Base-by-base conservation (phyloP, 2,797 vertebrate genomes). In the Masticophis lateralis region DNA sequence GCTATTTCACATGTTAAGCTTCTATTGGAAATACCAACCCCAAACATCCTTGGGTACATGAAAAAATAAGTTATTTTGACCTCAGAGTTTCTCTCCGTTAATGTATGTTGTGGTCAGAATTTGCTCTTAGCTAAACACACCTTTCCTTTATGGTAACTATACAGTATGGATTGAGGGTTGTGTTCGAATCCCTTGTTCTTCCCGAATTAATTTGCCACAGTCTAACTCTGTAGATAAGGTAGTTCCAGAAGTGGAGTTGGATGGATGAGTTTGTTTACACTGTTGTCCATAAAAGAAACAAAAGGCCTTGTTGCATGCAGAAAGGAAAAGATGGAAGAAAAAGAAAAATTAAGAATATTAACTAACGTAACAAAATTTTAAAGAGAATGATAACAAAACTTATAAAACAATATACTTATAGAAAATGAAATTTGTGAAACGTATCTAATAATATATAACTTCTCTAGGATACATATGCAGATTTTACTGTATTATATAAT, bases 231-330 rank as follows among this genome's bases (percentile, higher is more conserved):
- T 99, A 94, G 99, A 99, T 97, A 99, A 98, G 95, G 98, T 99
- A 95, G 98, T 98, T 97, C 98, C 99, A 51, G 98, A 99, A 94
- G 98, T 98, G 93, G 98, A 99, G 97, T 98, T 98, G 98, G 98
- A 98, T 89, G 98, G 98, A 66, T 98, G 98, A 59, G 98, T 98
- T 98, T 99, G 98, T 96, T 98, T 98, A 97, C 98, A 98, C 93
- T 99, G 99, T 91, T 98, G 98, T 98, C 98, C 99, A 12, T 99
- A 99, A 99, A 99, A 99, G 98, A 99, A 99, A 98, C 99, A 99
- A 98, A 99, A 99, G 96, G 98, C 98, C 99, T 99, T 98, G 51
- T 47, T 37, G 98, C 98, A 98, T 98, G 98, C 98, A 98, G 97
- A 97, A 97, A 96, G 93, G 95, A 94, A 97, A 97, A 95, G 74